Percentiles rank a stretch among this genome's conserved stretches.
Conservation (phyloP, 2,113 vertebrate genomes). For the Chaetura pelagica region DNA sequence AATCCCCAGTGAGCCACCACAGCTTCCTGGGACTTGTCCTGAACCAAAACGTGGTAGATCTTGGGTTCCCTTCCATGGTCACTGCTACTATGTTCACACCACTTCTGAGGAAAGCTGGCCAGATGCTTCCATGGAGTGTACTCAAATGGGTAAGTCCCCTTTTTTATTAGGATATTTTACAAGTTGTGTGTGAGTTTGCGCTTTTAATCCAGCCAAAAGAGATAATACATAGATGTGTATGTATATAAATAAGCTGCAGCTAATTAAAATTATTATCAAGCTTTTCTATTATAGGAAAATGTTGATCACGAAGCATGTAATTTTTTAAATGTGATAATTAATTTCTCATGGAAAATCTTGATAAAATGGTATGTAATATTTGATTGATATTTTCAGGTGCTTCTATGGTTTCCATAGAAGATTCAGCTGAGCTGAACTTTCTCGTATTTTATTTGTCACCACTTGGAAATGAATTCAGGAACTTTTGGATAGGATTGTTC, state of each 20-base stretch:
- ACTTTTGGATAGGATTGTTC: constrained; percentile 92
- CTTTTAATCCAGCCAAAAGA: neutral
- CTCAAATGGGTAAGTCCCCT: constrained; percentile 81
- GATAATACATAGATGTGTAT: neutral
- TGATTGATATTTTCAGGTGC: constrained; percentile 74
- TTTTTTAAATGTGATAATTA: neutral
- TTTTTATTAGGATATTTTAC: neutral
- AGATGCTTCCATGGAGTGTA: constrained; percentile 86
- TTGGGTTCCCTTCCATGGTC: constrained; percentile 91
- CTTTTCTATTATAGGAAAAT: neutral
- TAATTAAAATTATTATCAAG: neutral
- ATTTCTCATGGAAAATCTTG: neutral
- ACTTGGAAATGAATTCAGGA: constrained; percentile 73
- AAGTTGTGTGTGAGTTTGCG: neutral
- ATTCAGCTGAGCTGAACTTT: constrained; percentile 82
- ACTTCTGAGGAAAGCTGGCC: constrained; percentile 81
- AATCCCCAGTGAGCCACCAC: constrained; percentile 85
- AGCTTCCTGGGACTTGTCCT: constrained; percentile 89
- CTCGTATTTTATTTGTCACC: constrained; percentile 81
- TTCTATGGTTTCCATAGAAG: constrained; percentile 85
- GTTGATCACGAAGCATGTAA: neutral
- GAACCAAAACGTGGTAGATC: constrained; percentile 63
- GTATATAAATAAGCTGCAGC: neutral
- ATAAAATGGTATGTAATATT: neutral
- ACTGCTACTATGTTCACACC: constrained; percentile 87